phyloP scores from a whole-genome alignment of 2,113 vertebrate species.

The Tympanuchus pallidicinctus region DNA sequence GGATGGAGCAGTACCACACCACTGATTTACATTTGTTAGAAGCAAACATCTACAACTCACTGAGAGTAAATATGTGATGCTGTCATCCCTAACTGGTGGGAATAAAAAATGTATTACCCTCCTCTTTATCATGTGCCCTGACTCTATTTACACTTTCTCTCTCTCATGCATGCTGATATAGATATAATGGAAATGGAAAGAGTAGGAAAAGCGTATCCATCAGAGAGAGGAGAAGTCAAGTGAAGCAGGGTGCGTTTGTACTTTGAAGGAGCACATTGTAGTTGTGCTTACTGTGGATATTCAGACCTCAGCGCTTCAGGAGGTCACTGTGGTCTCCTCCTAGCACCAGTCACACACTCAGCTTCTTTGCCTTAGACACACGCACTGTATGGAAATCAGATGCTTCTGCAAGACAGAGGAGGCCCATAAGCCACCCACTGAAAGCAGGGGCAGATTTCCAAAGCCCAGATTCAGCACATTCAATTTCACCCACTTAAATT shows the following conservation, averaged over 20 bases:
- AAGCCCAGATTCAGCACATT: background rate
- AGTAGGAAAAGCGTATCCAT: conserved; percentile 17
- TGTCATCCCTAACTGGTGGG: conserved; percentile 44
- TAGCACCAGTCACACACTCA: background rate
- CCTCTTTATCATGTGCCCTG: conserved; percentile 38
- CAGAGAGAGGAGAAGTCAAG: background rate
- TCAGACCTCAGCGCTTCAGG: background rate
- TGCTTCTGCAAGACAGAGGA: background rate
- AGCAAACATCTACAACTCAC: conserved; percentile 26
- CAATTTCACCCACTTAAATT: background rate
- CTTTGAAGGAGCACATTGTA: background rate
- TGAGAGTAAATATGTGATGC: conserved; percentile 38
- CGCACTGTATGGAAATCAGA: background rate
- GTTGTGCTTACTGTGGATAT: background rate
- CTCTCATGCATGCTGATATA: conserved; percentile 22
- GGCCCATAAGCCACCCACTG: background rate
- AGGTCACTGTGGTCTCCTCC: background rate
- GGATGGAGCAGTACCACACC: background rate
- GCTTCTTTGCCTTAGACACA: background rate
- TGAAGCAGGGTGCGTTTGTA: background rate
- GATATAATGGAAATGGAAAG: conserved; percentile 30
- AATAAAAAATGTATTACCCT: conserved; percentile 58
- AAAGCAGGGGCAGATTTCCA: background rate
- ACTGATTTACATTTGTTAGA: conserved; percentile 54
- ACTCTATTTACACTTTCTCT: conserved; percentile 35